A percentile compares a stretch with the other conserved stretches of the same genome.
phyloP scores from a whole-genome alignment of 2,113 vertebrate species.

The Haplochromis burtoni region DNA sequence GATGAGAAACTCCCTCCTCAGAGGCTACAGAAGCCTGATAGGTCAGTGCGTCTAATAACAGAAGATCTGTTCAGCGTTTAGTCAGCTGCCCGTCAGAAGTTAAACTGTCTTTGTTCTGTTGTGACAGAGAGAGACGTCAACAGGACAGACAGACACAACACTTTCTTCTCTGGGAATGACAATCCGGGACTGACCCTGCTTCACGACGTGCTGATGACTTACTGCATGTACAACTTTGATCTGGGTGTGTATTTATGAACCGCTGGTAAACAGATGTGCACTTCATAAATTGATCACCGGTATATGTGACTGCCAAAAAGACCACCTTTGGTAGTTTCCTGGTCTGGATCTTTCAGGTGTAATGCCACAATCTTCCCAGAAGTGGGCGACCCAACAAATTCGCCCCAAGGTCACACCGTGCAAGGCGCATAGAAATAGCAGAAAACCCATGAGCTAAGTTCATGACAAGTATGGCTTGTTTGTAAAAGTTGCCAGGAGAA shows the following conservation, averaged over 20 bases:
- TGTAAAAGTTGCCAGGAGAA: neutral
- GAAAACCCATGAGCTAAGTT: neutral
- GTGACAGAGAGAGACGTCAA: conserved; percentile 82
- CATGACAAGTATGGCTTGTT: neutral
- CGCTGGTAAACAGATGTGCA: no score
- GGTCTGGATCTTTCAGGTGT: neutral
- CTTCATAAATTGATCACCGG: neutral
- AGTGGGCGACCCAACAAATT: neutral
- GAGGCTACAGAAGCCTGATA: conserved; percentile 84
- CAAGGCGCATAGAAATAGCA: neutral
- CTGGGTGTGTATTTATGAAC: conserved; percentile 67
- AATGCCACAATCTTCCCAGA: neutral
- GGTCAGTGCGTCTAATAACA: conserved; percentile 56
- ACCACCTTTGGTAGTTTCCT: neutral
- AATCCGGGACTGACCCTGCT: conserved; percentile 83
- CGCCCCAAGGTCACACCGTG: neutral
- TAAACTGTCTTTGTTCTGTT: conserved; percentile 12
- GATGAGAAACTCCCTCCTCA: conserved; percentile 83
- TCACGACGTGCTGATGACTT: conserved; percentile 85
- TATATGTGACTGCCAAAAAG: neutral
- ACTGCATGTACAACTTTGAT: conserved; percentile 94
- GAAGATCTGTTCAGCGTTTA: neutral
- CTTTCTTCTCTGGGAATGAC: conserved; percentile 84
- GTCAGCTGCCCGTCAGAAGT: neutral
- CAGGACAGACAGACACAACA: conserved; percentile 83